Evolutionary conservation across 2,888 invertebrate genomes (phyloP).

Genomic region (Matsumyia berberina): DNA sequence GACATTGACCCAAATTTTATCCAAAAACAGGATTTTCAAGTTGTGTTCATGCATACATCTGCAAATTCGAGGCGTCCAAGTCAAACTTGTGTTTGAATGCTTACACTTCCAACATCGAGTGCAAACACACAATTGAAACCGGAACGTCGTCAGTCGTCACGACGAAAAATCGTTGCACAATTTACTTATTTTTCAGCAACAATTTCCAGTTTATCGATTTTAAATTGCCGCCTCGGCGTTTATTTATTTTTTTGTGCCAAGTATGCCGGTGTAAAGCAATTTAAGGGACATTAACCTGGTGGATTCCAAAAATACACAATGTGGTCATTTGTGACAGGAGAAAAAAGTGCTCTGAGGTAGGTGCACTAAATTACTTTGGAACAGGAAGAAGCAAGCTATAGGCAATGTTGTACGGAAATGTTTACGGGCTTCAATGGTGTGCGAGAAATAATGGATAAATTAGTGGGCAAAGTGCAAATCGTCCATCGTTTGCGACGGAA

Average conservation of each 20-base stretch:
- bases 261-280: slow-evolving; percentile 26
- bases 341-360: slow-evolving; percentile 5
- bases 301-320: slow-evolving; percentile 26
- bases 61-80: no score
- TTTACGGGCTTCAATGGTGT: slow-evolving; percentile 5
- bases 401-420: not conserved
- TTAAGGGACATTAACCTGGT: slow-evolving; percentile 25
- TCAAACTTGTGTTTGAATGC: no score
- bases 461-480: not conserved
- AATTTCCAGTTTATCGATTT: slow-evolving; percentile 13
- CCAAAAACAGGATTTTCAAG: not conserved
- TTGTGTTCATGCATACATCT: not conserved
- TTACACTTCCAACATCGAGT: no score
- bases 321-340: slow-evolving; percentile 7
- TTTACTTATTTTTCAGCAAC: no score
- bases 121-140: no score
- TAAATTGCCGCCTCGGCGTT: not conserved
- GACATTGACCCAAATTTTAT: slow-evolving; percentile 5
- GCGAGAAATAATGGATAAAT: not conserved
- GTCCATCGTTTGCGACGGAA: not conserved
- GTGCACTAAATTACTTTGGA: not conserved
- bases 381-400: slow-evolving; percentile 5
- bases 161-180: not conserved
- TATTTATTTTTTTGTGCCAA: not conserved
- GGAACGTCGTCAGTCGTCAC: no score